Base-by-base conservation (phyloP, 2,888 invertebrate genomes). In the Harmothoe impar region DNA sequence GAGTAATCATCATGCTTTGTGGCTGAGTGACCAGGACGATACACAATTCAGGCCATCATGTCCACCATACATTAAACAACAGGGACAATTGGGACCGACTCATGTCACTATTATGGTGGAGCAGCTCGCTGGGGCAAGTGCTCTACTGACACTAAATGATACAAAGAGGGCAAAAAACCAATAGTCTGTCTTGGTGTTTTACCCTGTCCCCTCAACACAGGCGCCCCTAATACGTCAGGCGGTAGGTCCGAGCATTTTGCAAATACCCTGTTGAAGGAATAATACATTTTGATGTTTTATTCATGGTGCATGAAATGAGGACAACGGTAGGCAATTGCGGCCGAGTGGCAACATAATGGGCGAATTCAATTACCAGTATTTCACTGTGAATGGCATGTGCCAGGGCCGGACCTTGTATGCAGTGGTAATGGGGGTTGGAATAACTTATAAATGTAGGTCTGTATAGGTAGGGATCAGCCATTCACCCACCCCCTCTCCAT, bases 101-200 rank as follows among this genome's bases (percentile, higher is more conserved):
- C 43, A 43, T 43, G 33, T 43, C 81, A 43, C 20, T 15, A 35
- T 81, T 81, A 81, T 33, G 43, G 35, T 43, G 81, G 35, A 33
- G 17, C 72, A 29, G 29, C 29, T 25, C 31, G 12, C 29, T 25
- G 15, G 25, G 81, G 0, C 23, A 81, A 81, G 43, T 81, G 81
- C 81, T 81, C 43, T 43, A 43, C 23, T 81, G 81, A 81, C 81
- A 81, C n/a, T 81, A 81, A 81, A 81, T 81, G 81, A 81, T 81
- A 43, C 35, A n/a, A 81, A 81, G 35, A 33, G 81, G 81, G 35
- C 29, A 72, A 72, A 72, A 72, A 72, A 72, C 72, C 72, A 72
- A 29, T 72, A 72, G 72, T 72, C 72, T n/a, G 72, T n/a, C 72
- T 72, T 72, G 72, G 25, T 72, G 72, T 72, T 72, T 72, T 72